Conservation (phyloP, 1,140 invertebrate species). For the Plutomurus gul region DNA sequence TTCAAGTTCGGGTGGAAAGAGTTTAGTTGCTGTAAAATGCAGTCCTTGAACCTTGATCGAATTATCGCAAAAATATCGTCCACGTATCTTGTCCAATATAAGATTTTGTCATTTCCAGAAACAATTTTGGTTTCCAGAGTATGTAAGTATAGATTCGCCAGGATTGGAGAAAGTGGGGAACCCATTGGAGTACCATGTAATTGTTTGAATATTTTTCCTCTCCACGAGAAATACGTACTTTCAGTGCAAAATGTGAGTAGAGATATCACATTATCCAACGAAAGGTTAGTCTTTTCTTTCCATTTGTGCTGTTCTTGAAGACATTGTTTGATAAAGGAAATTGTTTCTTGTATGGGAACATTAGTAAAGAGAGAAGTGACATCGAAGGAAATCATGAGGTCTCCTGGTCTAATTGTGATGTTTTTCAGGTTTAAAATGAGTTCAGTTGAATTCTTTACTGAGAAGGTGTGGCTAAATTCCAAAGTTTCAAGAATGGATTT, state of each 20-base stretch:
- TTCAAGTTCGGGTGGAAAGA: not conserved
- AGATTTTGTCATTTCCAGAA: not conserved
- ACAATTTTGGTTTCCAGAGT: not conserved
- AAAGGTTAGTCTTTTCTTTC: not conserved
- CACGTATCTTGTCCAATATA: not conserved
- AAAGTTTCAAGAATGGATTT: too few relatives aligned
- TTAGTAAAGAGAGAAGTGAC: not conserved
- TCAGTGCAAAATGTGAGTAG: not conserved
- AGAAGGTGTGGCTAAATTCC: too few relatives aligned
- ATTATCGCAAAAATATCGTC: not conserved
- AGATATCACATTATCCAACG: not conserved
- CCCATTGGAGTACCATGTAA: not conserved
- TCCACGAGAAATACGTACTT: not conserved
- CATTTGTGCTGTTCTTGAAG: not conserved
- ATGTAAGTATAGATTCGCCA: not conserved
- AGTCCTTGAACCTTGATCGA: not conserved
- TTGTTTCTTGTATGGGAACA: not conserved
- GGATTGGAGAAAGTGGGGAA: not conserved
- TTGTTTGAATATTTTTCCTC: not conserved
- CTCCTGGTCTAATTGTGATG: not conserved
- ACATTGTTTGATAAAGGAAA: not conserved
- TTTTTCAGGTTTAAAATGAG: not conserved
- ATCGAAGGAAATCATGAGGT: not conserved
- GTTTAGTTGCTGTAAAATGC: not conserved
- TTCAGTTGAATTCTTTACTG: not conserved